Evolutionary conservation across 2,797 vertebrate species (phyloP), one percentile per base, ranked within the genome.

Genomic region (Thamnophis elegans): DNA sequence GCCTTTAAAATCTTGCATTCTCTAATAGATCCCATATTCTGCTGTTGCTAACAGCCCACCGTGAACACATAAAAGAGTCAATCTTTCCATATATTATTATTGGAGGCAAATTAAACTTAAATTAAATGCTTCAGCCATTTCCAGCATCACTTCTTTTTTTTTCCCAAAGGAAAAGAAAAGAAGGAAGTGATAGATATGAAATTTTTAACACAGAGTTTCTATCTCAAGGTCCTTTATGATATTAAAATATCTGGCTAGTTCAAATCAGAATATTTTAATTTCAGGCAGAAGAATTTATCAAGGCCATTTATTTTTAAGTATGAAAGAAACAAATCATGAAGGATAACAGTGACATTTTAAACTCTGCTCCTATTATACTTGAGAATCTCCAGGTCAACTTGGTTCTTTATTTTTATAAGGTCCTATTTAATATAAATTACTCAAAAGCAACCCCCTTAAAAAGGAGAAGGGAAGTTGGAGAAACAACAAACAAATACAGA

Each of bases 41-140:
- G 94, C 56, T 59, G 90, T 92, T 88, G 68, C 0, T 0, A 90
- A 59, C 92, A 92, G 60, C 1, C 32, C 88, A n/a, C 87, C 42
- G 87, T 36, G 89, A 92, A 94, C 0, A 2, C 18, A 93, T 92
- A 90, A 90, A 88, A 2, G 54, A 54, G 28, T 68, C 88, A 28
- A 94, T 89, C 94, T 95, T 90, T 32, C 85, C 60, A 65, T 91
- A 90, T 92, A 87, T 55, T 82, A 82, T 58, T 47, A 22, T 65
- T 73, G 36, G 32, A 47, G 65, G 92, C 42, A 12, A 95, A 85
- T 58, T 87, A 91, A 58, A 56, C 36, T 92, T 60, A 82, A 93
- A 91, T 89, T 91, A 95, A 89, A 90, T 93, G 92, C 51, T 62
- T 22, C 59, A n/a, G 90, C 25, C 85, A 89, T 0, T 20, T 87